A percentile compares a stretch with the other conserved stretches of the same genome.
phyloP scores from a whole-genome alignment of 2,888 invertebrate genomes.

The Minunthozetes semirufus region DNA sequence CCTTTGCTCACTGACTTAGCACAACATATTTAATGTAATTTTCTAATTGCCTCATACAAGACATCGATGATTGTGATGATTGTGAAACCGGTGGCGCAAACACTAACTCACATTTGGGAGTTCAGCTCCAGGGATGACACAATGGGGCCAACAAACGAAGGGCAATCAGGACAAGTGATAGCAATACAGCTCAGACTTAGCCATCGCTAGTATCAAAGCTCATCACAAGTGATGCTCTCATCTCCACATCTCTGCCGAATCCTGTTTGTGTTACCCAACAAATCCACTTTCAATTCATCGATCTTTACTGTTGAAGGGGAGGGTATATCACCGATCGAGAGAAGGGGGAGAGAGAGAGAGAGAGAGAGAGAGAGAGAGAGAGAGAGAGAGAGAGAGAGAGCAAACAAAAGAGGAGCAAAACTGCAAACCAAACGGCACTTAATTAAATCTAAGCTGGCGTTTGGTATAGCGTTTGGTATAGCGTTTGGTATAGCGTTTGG shows the following conservation, averaged over 20 bases:
- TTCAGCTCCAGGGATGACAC: slow-evolving; percentile 14
- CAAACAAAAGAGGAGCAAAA: slow-evolving; percentile 35
- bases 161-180: no score
- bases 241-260: background rate
- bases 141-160: slow-evolving; percentile 18
- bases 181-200: no score
- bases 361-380: slow-evolving; percentile 9
- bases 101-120: slow-evolving; percentile 19
- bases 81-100: slow-evolving; percentile 12
- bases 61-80: slow-evolving; percentile 20
- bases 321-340: background rate
- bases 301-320: background rate
- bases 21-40: slow-evolving; percentile 43
- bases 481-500: slow-evolving; percentile 26
- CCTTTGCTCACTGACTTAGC: slow-evolving; percentile 23
- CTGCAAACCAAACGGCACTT: slow-evolving; percentile 42
- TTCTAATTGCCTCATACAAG: slow-evolving; percentile 40
- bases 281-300: slow-evolving; percentile 11
- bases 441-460: slow-evolving; percentile 43
- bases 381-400: slow-evolving; percentile 14
- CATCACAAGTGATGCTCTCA: slow-evolving; percentile 1
- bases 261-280: slow-evolving; percentile 6
- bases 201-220: background rate
- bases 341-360: background rate
- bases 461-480: slow-evolving; percentile 25